phyloP scores from a whole-genome alignment of 2,888 invertebrate species.

The Fabriciana adippe region DNA sequence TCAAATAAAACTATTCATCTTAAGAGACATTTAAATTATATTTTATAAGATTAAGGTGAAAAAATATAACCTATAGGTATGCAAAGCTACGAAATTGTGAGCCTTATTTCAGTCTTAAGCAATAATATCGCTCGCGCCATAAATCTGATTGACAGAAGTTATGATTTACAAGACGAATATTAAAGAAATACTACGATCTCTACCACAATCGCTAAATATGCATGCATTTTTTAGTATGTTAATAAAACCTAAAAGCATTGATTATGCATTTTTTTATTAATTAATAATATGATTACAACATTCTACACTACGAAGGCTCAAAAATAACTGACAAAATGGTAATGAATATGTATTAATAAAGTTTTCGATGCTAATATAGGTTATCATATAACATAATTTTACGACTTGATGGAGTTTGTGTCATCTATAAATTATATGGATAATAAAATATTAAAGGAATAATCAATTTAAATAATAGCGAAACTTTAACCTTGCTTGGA shows the following conservation, averaged over 20 bases:
- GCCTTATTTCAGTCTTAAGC: slow-evolving; percentile 63
- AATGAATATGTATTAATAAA: slow-evolving; percentile 60
- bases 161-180: slow-evolving; percentile 60
- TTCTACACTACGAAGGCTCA: slow-evolving; percentile 69
- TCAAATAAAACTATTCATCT: slow-evolving; percentile 38
- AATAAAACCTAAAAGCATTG: slow-evolving; percentile 61
- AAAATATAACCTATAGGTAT: slow-evolving; percentile 37
- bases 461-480: slow-evolving; percentile 52
- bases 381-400: slow-evolving; percentile 51
- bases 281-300: slow-evolving; percentile 52
- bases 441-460: slow-evolving; percentile 59
- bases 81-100: slow-evolving; percentile 55
- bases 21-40: slow-evolving; percentile 38
- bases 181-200: slow-evolving; percentile 43
- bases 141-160: slow-evolving; percentile 56
- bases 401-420: slow-evolving; percentile 57
- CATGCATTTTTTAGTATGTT: slow-evolving; percentile 58
- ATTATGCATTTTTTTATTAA: slow-evolving; percentile 71
- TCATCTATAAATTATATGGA: slow-evolving; percentile 60
- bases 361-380: slow-evolving; percentile 4
- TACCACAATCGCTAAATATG: slow-evolving; percentile 61
- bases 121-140: slow-evolving; percentile 56
- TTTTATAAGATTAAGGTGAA: slow-evolving; percentile 37
- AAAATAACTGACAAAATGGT: slow-evolving; percentile 68
- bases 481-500: slow-evolving; percentile 52